Evolutionary conservation across 2,797 vertebrate species (phyloP).

Genomic region (Lates japonicus): DNA sequence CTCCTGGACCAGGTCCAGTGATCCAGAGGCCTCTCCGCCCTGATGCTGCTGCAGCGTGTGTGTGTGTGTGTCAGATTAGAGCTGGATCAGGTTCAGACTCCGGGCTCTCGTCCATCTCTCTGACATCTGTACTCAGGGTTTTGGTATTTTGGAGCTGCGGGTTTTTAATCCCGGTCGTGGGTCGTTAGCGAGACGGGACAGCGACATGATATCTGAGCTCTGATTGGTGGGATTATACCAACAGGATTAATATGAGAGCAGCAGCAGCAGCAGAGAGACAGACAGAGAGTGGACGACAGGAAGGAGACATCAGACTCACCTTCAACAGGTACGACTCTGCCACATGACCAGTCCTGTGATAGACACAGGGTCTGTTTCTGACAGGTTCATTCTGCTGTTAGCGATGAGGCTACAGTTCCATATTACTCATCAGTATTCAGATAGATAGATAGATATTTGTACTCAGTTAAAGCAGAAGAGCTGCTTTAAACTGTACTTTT

Average conservation of each 20-base stretch:
- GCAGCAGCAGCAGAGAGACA: constrained; percentile 1
- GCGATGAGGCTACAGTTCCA: too few species aligned
- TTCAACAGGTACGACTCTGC: constrained; percentile 1
- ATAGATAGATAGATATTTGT: too few species aligned
- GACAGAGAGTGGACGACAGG: neutral
- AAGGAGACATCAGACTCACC: constrained; percentile 17
- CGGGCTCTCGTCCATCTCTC: constrained; percentile 35
- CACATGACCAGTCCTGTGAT: too few species aligned
- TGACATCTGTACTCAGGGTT: constrained; percentile 52
- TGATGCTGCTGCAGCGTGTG: too few species aligned
- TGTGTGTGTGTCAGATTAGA: constrained; percentile 34
- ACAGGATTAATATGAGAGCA: constrained; percentile 32
- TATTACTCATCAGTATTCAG: too few species aligned
- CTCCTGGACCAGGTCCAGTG: too few species aligned
- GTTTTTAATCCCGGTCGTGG: constrained; percentile 41
- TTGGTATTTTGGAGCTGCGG: constrained; percentile 37
- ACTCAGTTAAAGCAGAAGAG: too few species aligned
- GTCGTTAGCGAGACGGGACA: neutral
- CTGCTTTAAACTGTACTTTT: too few species aligned
- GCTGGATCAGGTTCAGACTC: neutral
- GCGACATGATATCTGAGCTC: constrained; percentile 32
- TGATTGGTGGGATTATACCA: constrained; percentile 67
- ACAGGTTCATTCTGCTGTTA: too few species aligned
- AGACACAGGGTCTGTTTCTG: too few species aligned
- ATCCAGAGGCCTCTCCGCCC: too few species aligned